Evolutionary conservation across 2,888 invertebrate genomes (phyloP).

Genomic region (Acanthosepion esculentum): DNA sequence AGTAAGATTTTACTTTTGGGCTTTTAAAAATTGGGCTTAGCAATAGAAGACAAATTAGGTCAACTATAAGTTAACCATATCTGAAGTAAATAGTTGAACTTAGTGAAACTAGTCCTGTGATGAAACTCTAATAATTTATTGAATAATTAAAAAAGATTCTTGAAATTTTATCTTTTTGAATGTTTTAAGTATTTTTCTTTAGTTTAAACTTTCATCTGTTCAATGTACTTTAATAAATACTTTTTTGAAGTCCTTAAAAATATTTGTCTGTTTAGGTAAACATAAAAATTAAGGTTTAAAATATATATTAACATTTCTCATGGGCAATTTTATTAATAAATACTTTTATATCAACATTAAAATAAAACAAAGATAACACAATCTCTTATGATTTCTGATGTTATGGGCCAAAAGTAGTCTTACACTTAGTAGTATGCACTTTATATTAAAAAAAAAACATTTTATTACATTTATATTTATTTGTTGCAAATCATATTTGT

Average conservation of each 20-base stretch:
- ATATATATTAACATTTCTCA: not conserved
- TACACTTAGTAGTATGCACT: too few relatives aligned
- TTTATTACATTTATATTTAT: too few relatives aligned
- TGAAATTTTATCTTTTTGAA: too few relatives aligned
- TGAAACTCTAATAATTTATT: too few relatives aligned
- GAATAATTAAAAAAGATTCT: too few relatives aligned
- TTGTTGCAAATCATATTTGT: too few relatives aligned
- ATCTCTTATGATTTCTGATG: not conserved
- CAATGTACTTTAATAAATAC: too few relatives aligned
- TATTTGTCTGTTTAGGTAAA: not conserved
- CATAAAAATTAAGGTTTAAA: not conserved
- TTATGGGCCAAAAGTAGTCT: not conserved
- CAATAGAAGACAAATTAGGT: not conserved
- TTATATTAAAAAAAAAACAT: too few relatives aligned
- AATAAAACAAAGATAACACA: not conserved
- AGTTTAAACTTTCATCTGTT: too few relatives aligned
- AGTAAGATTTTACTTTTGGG: constrained; percentile 65
- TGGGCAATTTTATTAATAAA: not conserved
- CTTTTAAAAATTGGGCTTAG: not conserved
- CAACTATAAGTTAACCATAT: not conserved
- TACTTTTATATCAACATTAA: not conserved
- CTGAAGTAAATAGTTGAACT: not conserved
- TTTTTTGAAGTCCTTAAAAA: not conserved
- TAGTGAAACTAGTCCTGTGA: not conserved
- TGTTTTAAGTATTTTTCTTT: too few relatives aligned